These are phyloP conservation scores for Emydocephalus ijimae DNA, from an alignment of 2,113 vertebrate species.

Conservation along the genomic window DNA sequence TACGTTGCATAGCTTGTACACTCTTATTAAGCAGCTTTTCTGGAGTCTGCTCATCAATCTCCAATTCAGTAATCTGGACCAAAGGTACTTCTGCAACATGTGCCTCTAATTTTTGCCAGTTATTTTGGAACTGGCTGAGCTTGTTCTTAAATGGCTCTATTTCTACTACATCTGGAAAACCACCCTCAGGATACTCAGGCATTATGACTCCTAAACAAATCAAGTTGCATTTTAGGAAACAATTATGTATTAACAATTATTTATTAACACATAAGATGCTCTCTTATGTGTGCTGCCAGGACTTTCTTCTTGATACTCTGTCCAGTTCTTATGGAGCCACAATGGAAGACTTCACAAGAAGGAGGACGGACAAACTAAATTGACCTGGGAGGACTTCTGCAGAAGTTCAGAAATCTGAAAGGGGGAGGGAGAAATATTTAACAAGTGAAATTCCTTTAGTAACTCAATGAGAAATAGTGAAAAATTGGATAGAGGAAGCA, in stretches of 20 bases:
- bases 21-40: slow-evolving; percentile 75
- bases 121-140: slow-evolving; percentile 60
- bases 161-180: slow-evolving; percentile 79
- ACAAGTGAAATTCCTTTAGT: neutral
- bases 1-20: slow-evolving; percentile 81
- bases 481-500: neutral
- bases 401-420: neutral
- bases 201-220: slow-evolving; percentile 63
- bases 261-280: neutral
- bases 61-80: slow-evolving; percentile 64
- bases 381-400: neutral
- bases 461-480: neutral
- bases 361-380: neutral
- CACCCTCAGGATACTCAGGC: slow-evolving; percentile 68
- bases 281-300: neutral
- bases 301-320: neutral
- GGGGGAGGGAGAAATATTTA: neutral
- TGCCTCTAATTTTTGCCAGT: slow-evolving; percentile 71
- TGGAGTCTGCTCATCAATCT: slow-evolving; percentile 76
- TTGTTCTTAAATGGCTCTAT: slow-evolving; percentile 72
- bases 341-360: neutral
- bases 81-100: slow-evolving; percentile 46
- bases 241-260: neutral
- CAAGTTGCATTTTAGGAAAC: slow-evolving; percentile 13
- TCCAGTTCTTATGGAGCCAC: neutral